Base-by-base conservation (phyloP, 1,140 invertebrate species). In the Drosophila yakuba region DNA sequence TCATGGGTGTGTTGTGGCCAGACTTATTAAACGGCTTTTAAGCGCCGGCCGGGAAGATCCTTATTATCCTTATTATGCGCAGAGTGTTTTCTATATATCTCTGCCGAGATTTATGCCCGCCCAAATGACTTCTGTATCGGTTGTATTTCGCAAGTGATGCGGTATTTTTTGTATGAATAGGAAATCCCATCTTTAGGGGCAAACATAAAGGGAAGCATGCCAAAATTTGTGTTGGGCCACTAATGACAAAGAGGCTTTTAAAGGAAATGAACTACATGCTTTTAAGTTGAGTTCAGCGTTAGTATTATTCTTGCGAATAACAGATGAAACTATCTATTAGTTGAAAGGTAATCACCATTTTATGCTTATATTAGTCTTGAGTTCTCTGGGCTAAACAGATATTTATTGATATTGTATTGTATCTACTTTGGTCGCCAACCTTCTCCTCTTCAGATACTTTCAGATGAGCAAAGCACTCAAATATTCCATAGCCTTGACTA, bases 11-110 rank as follows among this genome's bases (percentile, higher is more conserved):
- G 59, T 88, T 82, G 84, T 77, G 79, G 79, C 51, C 67, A 48
- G 72, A 74, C 75, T 86, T 86, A 86, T 86, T 86, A 88, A 86
- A 86, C 79, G 83, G 79, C 79, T 83, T 86, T 86, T 86, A 86
- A 88, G 72, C 79, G 74, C 50, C 74, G 47, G 59, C 39, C 67
- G 61, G 39, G 66, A 63, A 56, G 64, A 41, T 57, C 67, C 41
- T 48, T 15, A 48, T 71, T 71, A 41, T 57, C 67, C 41, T 48
- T 15, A 48, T 71, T 71, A 71, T 71, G 17, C 25, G 23, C 20
- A 56, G 74, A 72, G 47, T 74, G 48, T 45, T 72, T 80, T 85
- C 80, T 76, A 83, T 85, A 84, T 78, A 55, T 32, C 32, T 10
- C 56, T 15, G 23, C 39, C 14, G 39, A 79, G 83, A 86, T 86